These are phyloP conservation scores for Sylvilagus floridanus DNA, from an alignment of 2,797 vertebrate genomes.

Conservation along the genomic window DNA sequence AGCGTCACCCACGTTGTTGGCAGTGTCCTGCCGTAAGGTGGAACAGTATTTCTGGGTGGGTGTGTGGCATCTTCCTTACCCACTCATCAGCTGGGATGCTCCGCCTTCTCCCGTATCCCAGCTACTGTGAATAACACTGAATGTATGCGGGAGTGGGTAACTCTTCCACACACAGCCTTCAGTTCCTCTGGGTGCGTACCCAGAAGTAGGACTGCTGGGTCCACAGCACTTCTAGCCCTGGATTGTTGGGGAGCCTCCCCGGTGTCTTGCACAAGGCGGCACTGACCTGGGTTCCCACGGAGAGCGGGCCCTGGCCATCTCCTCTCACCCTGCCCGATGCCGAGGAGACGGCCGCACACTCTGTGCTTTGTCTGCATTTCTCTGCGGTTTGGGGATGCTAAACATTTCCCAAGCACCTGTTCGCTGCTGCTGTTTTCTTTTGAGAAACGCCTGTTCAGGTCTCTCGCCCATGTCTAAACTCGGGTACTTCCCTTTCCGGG, in stretches of 20 bases:
- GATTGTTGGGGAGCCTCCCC: too few species aligned
- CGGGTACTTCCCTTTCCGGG: too few species aligned
- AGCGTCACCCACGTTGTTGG: neutral
- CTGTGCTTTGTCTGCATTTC: neutral
- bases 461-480: neutral
- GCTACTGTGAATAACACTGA: neutral
- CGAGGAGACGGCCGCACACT: neutral
- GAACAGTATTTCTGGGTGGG: neutral
- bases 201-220: neutral
- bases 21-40: neutral
- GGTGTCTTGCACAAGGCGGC: neutral
- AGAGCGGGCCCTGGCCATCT: too few species aligned
- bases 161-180: neutral
- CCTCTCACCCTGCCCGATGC: too few species aligned
- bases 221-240: too few species aligned
- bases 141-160: accelerated
- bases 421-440: neutral
- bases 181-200: neutral
- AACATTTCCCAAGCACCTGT: neutral
- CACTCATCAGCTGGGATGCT: neutral
- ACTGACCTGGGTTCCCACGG: neutral
- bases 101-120: neutral
- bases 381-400: neutral
- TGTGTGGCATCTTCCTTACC: neutral
- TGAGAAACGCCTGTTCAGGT: neutral